phyloP scores from a whole-genome alignment of 2,888 invertebrate species.

The Pseudanteris insignis region DNA sequence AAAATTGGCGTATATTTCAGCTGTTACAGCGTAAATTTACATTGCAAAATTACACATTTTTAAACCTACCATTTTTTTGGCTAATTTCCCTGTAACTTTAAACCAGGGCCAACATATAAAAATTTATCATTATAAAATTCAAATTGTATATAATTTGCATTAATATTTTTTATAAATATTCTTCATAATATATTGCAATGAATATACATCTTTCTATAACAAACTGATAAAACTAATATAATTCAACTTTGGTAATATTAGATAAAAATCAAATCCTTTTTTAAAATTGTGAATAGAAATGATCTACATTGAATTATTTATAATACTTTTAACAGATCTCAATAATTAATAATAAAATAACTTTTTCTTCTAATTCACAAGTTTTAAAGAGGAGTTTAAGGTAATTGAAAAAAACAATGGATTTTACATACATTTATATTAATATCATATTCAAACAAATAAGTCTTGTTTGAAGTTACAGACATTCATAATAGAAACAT shows the following conservation, averaged over 20 bases:
- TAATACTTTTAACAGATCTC: neutral
- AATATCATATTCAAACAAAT: constrained; percentile 14
- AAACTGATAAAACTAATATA: constrained; percentile 5
- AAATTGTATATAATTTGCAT: too few relatives aligned
- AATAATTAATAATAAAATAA: too few relatives aligned
- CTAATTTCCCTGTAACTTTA: too few relatives aligned
- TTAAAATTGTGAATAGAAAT: constrained; percentile 28
- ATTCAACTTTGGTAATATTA: constrained; percentile 24
- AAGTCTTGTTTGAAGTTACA: constrained; percentile 14
- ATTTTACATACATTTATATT: constrained; percentile 12
- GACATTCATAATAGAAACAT: constrained; percentile 15
- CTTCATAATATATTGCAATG: too few relatives aligned
- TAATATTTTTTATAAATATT: too few relatives aligned
- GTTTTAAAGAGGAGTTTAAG: constrained; percentile 24
- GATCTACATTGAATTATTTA: neutral
- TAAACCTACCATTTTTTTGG: too few relatives aligned
- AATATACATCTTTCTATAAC: too few relatives aligned
- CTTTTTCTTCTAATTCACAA: constrained; percentile 14
- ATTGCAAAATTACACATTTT: too few relatives aligned
- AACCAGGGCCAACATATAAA: too few relatives aligned
- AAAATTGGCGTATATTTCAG: too few relatives aligned
- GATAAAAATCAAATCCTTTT: constrained; percentile 15
- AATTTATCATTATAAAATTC: too few relatives aligned
- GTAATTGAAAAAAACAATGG: constrained; percentile 6
- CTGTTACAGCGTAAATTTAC: too few relatives aligned